Evolutionary conservation across 2,113 vertebrate genomes (phyloP), one percentile per base, ranked within the genome.

Genomic region (Xerus inauris): DNA sequence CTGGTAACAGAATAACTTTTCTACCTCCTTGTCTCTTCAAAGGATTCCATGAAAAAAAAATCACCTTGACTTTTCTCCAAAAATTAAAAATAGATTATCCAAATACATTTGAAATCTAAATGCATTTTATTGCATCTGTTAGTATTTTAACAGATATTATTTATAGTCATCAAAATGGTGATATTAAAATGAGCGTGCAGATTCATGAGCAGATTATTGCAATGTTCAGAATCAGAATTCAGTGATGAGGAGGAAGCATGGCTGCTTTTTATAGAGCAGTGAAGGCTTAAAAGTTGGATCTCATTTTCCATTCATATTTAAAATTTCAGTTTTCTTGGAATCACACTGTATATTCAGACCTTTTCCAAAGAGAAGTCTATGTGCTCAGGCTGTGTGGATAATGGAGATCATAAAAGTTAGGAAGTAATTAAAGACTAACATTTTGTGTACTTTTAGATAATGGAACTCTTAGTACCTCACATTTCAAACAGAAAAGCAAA

Each of bases 31-130:
- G 0, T 75, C 5, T 89, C 71, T 92, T 95, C 65, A 86, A 83
- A 67, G 26, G 40, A 81, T 85, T 54, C 35, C 35, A 51, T 32
- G 65, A 14, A 24, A 12, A 62, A 83, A 54, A 54, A 86, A 59
- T 77, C 14, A 65, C 82, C 32, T 81, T 38, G 49, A 94, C 42
- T 92, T 89, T 76, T 86, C 83, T 82, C 26, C 40, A 87, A 38
- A 51, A 71, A 65, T 57, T 79, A 87, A 94, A 94, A 87, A 28
- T 87, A 86, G 2, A 47, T 79, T 64, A 26, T 81, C 67, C 62
- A 71, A 62, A 51, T 79, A 24, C 45, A 42, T 64, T 95, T 92
- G 42, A 97, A 89, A 83, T 62, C n/a, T 26, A 79, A 59, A 45
- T 83, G 11, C 11, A 42, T 62, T 47, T 76, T 30, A n/a, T 45